A percentile compares a stretch with the other conserved stretches of the same genome.
phyloP scores from a whole-genome alignment of 1,140 invertebrate genomes.

The Caerostris extrusa region DNA sequence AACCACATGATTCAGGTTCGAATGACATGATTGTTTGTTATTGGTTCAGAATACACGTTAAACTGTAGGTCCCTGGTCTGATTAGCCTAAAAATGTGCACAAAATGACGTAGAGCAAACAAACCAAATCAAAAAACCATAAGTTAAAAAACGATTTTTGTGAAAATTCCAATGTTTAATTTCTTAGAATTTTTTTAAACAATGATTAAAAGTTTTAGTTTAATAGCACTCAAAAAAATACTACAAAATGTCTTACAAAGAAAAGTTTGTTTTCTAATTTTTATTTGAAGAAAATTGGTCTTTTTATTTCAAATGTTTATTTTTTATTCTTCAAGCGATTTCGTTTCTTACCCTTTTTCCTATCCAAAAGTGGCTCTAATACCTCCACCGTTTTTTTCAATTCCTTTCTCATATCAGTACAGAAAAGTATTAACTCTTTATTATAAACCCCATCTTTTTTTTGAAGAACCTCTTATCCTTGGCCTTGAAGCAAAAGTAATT shows the following conservation, averaged over 20 bases:
- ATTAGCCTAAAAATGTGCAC: too few species aligned
- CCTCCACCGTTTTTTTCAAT: neutral
- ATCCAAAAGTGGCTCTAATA: neutral
- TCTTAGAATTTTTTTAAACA: conserved; percentile 10
- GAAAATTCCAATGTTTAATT: neutral
- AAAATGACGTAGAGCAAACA: too few species aligned
- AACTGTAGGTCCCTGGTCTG: too few species aligned
- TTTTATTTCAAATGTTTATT: neutral
- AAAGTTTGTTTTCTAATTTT: neutral
- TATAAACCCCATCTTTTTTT: conserved; percentile 28
- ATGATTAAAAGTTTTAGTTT: neutral
- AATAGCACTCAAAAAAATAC: neutral
- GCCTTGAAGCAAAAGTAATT: conserved; percentile 39
- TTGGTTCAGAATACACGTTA: too few species aligned
- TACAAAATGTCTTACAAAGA: neutral
- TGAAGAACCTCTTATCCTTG: neutral
- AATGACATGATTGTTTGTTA: too few species aligned
- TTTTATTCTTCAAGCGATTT: neutral
- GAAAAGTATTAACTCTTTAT: conserved; percentile 30
- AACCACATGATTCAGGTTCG: too few species aligned
- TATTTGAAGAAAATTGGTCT: neutral
- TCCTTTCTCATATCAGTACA: neutral
- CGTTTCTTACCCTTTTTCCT: neutral
- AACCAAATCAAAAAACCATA: too few species aligned
- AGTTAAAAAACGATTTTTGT: too few species aligned